A percentile compares a stretch with the other conserved stretches of the same genome.
These are phyloP conservation scores for Gymnoscelis rufifasciata DNA, from an alignment of 2,888 invertebrate genomes.

Conservation along the genomic window DNA sequence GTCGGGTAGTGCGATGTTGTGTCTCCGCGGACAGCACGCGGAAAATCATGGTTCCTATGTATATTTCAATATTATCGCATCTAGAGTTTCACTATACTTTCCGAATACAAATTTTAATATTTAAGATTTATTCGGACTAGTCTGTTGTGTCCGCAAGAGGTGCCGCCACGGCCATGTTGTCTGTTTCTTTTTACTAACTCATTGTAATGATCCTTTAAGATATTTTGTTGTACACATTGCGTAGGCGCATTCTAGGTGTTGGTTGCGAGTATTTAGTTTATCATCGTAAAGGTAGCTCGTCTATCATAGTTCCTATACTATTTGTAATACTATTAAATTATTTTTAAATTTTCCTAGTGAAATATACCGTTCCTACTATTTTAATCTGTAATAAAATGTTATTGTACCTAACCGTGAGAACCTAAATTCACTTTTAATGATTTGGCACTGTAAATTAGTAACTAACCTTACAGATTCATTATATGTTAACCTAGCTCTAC, in stretches of 20 bases:
- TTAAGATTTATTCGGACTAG: slow-evolving; percentile 78
- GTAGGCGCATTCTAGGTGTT: slow-evolving; percentile 59
- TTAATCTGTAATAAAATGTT: slow-evolving; percentile 67
- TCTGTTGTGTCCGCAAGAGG: slow-evolving; percentile 74
- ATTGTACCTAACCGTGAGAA: slow-evolving; percentile 47
- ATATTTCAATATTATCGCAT: slow-evolving; percentile 80
- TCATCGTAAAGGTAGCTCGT: slow-evolving; percentile 70
- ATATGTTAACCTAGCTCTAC: slow-evolving; percentile 30
- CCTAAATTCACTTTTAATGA: slow-evolving; percentile 43
- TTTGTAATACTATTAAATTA: slow-evolving; percentile 71
- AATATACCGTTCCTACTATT: slow-evolving; percentile 78
- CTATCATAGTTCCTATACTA: slow-evolving; percentile 79
- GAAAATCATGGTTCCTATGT: slow-evolving; percentile 81
- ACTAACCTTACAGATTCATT: slow-evolving; percentile 30
- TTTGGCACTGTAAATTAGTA: slow-evolving; percentile 30
- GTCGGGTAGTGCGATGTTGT: slow-evolving; percentile 74
- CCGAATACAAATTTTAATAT: slow-evolving; percentile 79
- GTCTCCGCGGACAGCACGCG: slow-evolving; percentile 73
- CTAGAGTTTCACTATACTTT: slow-evolving; percentile 79
- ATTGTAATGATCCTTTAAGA: slow-evolving; percentile 44
- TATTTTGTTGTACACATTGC: slow-evolving; percentile 59
- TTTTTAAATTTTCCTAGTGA: slow-evolving; percentile 77
- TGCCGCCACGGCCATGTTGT: slow-evolving; percentile 74
- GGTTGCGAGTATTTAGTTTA: slow-evolving; percentile 68
- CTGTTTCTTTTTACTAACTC: slow-evolving; percentile 58